Conservation (phyloP, 2,113 vertebrate species). For the Puffinus mauretanicus region DNA sequence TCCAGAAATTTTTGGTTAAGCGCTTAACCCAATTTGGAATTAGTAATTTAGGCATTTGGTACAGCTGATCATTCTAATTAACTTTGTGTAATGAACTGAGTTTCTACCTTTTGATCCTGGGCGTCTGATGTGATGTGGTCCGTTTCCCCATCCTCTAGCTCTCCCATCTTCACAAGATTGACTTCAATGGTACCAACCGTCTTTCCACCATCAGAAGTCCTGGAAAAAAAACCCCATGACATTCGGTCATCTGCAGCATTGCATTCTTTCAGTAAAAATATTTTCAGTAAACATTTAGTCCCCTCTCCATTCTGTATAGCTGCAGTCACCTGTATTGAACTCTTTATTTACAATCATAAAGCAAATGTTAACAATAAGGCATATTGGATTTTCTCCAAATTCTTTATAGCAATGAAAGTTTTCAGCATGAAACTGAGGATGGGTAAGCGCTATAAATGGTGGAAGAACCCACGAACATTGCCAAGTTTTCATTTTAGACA, state of each 20-base stretch:
- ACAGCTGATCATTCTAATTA: constrained; percentile 41
- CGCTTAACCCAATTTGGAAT: constrained; percentile 52
- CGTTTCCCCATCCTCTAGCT: constrained; percentile 87
- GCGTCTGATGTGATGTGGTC: constrained; percentile 83
- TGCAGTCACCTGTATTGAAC: not conserved
- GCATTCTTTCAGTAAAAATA: not conserved
- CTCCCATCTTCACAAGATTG: constrained; percentile 91
- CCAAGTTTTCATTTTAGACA: not conserved
- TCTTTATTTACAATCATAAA: not conserved
- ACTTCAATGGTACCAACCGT: constrained; percentile 89
- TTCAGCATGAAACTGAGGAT: not conserved
- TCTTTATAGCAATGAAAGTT: not conserved
- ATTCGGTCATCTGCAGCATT: not conserved
- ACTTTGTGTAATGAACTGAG: not conserved
- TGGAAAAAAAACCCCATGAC: not conserved
- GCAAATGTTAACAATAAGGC: not conserved
- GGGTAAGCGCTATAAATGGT: not conserved
- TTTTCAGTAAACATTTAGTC: not conserved
- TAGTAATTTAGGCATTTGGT: constrained; percentile 20
- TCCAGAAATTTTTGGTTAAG: constrained; percentile 54
- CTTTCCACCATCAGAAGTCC: constrained; percentile 92
- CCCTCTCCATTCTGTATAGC: not conserved
- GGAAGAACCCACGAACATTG: not conserved
- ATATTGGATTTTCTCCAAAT: not conserved
- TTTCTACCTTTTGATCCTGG: constrained; percentile 82